phyloP scores from a whole-genome alignment of 1,140 invertebrate species.

The Neodiprion fabricii region DNA sequence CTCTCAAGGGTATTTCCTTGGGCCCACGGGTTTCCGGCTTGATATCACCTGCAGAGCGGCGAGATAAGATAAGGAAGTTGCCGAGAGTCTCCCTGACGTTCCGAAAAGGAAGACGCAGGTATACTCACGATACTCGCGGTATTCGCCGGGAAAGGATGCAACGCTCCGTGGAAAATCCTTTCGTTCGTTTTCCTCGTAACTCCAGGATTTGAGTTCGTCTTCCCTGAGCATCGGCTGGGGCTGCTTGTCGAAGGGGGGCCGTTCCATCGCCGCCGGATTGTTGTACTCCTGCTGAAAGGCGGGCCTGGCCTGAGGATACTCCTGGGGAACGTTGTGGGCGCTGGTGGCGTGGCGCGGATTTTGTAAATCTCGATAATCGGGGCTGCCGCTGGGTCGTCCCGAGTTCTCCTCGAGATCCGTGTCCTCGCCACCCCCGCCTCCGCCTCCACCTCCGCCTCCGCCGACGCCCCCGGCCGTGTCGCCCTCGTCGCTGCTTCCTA shows the following conservation, averaged over 20 bases:
- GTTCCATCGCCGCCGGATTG: constrained; percentile 33
- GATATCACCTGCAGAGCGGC: constrained; percentile 30
- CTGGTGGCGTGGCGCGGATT: constrained; percentile 31
- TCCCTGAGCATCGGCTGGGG: constrained; percentile 11
- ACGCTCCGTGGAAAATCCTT: constrained; percentile 33
- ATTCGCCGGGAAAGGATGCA: constrained; percentile 41
- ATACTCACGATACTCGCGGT: constrained; percentile 40
- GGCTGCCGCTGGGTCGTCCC: constrained; percentile 39
- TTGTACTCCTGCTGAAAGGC: constrained; percentile 32
- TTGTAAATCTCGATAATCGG: constrained; percentile 40
- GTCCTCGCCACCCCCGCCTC: constrained; percentile 30
- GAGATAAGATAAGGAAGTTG: not conserved
- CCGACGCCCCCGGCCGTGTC: constrained; percentile 40
- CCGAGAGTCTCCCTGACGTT: not conserved
- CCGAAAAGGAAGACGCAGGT: not conserved
- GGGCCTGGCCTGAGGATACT: constrained; percentile 36
- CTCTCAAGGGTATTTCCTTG: constrained; percentile 36
- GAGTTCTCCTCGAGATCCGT: constrained; percentile 53
- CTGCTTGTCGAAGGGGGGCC: constrained; percentile 9
- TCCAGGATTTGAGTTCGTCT: constrained; percentile 15
- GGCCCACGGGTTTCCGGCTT: constrained; percentile 40
- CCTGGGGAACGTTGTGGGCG: constrained; percentile 38
- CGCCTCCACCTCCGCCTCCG: constrained; percentile 26
- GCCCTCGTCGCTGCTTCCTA: constrained; percentile 60
- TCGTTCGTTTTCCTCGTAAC: constrained; percentile 32